Base-by-base conservation (phyloP, 2,888 invertebrate species). In the Athalia circularis region DNA sequence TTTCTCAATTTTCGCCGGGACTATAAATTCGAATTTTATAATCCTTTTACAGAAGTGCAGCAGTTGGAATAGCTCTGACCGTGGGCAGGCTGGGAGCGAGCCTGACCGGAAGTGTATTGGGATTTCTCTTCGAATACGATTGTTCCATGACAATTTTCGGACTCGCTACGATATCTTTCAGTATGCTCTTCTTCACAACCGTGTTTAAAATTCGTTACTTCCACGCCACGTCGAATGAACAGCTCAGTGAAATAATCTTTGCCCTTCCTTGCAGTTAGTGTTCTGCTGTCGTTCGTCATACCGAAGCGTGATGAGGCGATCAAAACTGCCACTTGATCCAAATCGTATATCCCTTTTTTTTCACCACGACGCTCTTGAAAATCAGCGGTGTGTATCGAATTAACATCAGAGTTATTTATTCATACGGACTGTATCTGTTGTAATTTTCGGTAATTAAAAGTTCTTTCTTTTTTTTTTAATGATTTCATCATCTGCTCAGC, bases 51-150 rank as follows among this genome's bases (percentile, higher is more conserved):
- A 68, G 68, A 54, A 68, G 68, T 29, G 54, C 68, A 29, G 68
- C 68, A 43, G 5, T 68, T 9, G 50, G 52, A 9, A 68, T 54
- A 11, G 68, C 54, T 3, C 45, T 68, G 68, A 54, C 8, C 43
- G 50, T 50, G 5, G 68, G 68, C 52, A 68, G 68, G 52, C 9
- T 54, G 15, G 68, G 68, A 29, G 45, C 68, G 52, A 68, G 68
- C n/a, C 8, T 68, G 68, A 68, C 54, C 29, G 68, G 68, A 68
- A 43, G 29, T n/a, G 15, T 68, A 11, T 43, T 15, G n/a, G 68
- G 68, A 54, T 11, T 54, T 54, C 52, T 68, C 3, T 13, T 68
- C 29, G 11, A 68, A 54, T 6, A 54, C 6, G 3, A 68, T 68
- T 68, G 68, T 6, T 15, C 52, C 3, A 9, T 52, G 2, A 68